These are phyloP conservation scores for Luehdorfia chinensis DNA, from an alignment of 1,140 invertebrate species.

Conservation along the genomic window DNA sequence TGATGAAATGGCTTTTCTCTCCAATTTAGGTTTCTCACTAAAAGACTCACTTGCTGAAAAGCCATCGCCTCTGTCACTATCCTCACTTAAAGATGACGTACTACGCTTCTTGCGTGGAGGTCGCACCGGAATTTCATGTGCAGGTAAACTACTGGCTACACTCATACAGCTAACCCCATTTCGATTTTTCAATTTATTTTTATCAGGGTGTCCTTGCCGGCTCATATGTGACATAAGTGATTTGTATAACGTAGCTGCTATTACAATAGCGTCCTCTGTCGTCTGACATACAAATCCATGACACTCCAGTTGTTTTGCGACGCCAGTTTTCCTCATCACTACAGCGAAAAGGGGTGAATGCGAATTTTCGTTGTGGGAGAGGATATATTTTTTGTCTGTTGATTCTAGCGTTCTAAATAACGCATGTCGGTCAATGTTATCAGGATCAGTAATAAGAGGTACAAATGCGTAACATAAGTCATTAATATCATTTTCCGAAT, in stretches of 20 bases:
- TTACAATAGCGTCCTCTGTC: slow-evolving; percentile 92
- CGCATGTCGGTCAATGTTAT: slow-evolving; percentile 84
- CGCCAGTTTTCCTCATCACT: slow-evolving; percentile 89
- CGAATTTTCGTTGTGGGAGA: slow-evolving; percentile 75
- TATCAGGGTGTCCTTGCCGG: slow-evolving; percentile 62
- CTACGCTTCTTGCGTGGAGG: slow-evolving; percentile 79
- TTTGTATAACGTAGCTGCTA: slow-evolving; percentile 92
- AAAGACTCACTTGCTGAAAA: slow-evolving; percentile 58
- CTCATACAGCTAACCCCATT: slow-evolving; percentile 85
- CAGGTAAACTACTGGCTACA: slow-evolving; percentile 78
- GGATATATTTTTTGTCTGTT: slow-evolving; percentile 76
- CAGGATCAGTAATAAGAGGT: slow-evolving; percentile 90
- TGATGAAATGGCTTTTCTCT: slow-evolving; percentile 43
- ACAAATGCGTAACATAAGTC: slow-evolving; percentile 85
- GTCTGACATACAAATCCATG: slow-evolving; percentile 93
- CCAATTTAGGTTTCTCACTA: slow-evolving; percentile 47
- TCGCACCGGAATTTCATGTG: slow-evolving; percentile 71
- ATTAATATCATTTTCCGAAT: slow-evolving; percentile 68
- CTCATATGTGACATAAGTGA: slow-evolving; percentile 89
- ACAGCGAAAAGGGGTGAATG: slow-evolving; percentile 94
- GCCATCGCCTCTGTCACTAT: slow-evolving; percentile 77
- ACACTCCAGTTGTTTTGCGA: slow-evolving; percentile 89
- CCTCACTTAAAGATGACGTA: slow-evolving; percentile 78
- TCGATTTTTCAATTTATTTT: slow-evolving; percentile 78
- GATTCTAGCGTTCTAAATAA: slow-evolving; percentile 79